Evolutionary conservation across 2,797 vertebrate species (phyloP).

Genomic region (Falco naumanni): DNA sequence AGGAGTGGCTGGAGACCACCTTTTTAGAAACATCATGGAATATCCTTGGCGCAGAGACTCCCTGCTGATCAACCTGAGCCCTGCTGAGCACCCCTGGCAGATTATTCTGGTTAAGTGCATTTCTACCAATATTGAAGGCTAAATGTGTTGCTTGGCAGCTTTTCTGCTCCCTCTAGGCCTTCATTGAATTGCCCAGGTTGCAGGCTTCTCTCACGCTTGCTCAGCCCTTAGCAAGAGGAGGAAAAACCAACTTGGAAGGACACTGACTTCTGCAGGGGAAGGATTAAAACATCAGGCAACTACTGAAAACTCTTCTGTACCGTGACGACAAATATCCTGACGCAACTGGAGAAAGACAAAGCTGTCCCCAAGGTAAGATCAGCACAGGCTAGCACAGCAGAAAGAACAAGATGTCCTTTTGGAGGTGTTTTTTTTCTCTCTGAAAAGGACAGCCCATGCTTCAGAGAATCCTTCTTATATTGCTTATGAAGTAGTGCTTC

Average conservation of each 20-base stretch:
- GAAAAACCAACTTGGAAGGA: not conserved
- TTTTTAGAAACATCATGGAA: fast-evolving
- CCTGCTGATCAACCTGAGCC: not conserved
- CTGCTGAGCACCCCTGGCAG: not conserved
- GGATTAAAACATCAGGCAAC: not conserved
- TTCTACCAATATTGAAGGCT: not conserved
- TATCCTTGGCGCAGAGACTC: not conserved
- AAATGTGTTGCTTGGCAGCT: fast-evolving
- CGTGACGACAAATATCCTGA: not conserved
- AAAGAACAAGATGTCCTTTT: not conserved
- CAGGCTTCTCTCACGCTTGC: not conserved
- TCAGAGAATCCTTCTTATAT: not conserved
- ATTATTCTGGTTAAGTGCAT: not conserved
- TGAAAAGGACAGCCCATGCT: not conserved
- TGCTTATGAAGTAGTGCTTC: not conserved
- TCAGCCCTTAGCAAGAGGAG: not conserved
- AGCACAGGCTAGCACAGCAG: not conserved
- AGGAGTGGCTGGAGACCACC: not conserved
- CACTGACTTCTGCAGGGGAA: not conserved
- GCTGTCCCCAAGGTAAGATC: fast-evolving
- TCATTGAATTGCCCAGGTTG: not conserved
- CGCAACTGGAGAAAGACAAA: not conserved
- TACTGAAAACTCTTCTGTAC: not conserved
- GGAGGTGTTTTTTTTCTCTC: not conserved
- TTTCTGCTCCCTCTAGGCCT: not conserved